Evolutionary conservation across 2,113 vertebrate genomes (phyloP).

Genomic region (Salminus brasiliensis): DNA sequence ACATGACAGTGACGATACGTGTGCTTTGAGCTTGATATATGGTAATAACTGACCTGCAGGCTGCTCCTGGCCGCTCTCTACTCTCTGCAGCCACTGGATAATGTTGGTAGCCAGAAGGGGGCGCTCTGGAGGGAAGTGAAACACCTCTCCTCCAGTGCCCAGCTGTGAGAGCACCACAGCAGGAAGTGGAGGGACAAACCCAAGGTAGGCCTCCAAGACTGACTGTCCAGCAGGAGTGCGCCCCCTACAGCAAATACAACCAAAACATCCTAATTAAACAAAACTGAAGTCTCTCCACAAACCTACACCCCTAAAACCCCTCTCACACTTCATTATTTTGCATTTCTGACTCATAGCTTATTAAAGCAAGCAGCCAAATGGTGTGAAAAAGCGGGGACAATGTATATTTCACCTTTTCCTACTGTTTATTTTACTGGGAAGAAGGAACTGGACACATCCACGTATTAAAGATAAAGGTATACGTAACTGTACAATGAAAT

Average conservation of each 20-base stretch:
- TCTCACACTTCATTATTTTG: neutral
- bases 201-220: conserved; percentile 81
- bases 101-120: conserved; percentile 74
- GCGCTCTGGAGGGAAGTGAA: conserved; percentile 80
- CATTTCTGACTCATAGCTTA: neutral
- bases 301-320: too few relatives aligned
- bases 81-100: conserved; percentile 84
- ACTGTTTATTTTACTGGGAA: too few relatives aligned
- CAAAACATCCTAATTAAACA: neutral
- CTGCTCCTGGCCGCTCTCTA: conserved; percentile 66
- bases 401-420: too few relatives aligned
- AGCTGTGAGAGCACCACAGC: conserved; percentile 83
- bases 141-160: conserved; percentile 76
- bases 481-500: too few relatives aligned
- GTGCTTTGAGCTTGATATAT: too few relatives aligned
- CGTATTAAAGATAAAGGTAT: too few relatives aligned
- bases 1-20: too few relatives aligned
- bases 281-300: neutral
- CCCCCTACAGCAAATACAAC: conserved; percentile 68
- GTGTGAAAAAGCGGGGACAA: too few relatives aligned
- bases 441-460: too few relatives aligned
- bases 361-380: too few relatives aligned
- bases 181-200: conserved; percentile 77
- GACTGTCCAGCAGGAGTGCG: conserved; percentile 84
- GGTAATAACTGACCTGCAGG: conserved; percentile 77